phyloP scores from a whole-genome alignment of 2,888 invertebrate genomes.

The Eristalis tenax region DNA sequence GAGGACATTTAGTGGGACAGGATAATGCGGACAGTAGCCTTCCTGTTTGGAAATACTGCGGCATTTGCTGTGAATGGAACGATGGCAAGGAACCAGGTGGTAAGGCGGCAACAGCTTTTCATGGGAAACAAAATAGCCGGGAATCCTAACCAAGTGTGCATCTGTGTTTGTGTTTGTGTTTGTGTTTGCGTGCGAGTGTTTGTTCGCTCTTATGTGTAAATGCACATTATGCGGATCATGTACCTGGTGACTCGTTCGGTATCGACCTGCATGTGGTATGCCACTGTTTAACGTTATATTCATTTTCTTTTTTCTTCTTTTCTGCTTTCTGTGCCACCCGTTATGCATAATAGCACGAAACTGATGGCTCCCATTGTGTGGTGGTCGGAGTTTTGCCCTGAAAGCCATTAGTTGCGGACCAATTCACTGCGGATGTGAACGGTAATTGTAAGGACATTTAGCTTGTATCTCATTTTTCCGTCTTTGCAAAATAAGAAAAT shows the following conservation, averaged over 20 bases:
- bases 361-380: conserved; percentile 36
- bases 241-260: conserved; percentile 67
- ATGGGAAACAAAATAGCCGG: conserved; percentile 31
- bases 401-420: conserved; percentile 59
- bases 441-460: conserved; percentile 41
- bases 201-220: conserved; percentile 60
- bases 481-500: conserved; percentile 15
- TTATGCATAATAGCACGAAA: conserved; percentile 54
- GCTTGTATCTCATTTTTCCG: not conserved
- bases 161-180: not conserved
- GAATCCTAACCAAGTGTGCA: not conserved
- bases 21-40: conserved; percentile 69
- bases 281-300: conserved; percentile 4
- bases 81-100: conserved; percentile 9
- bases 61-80: conserved; percentile 62
- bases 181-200: not conserved
- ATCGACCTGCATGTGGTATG: conserved; percentile 67
- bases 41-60: conserved; percentile 70
- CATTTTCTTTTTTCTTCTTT: conserved; percentile 4
- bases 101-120: conserved; percentile 43
- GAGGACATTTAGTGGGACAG: conserved; percentile 69
- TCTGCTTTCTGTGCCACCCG: conserved; percentile 14
- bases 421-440: conserved; percentile 58
- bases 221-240: conserved; percentile 71
- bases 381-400: conserved; percentile 19